Evolutionary conservation across 1,140 invertebrate genomes (phyloP).

Genomic region (Brachionus paranguensis): DNA sequence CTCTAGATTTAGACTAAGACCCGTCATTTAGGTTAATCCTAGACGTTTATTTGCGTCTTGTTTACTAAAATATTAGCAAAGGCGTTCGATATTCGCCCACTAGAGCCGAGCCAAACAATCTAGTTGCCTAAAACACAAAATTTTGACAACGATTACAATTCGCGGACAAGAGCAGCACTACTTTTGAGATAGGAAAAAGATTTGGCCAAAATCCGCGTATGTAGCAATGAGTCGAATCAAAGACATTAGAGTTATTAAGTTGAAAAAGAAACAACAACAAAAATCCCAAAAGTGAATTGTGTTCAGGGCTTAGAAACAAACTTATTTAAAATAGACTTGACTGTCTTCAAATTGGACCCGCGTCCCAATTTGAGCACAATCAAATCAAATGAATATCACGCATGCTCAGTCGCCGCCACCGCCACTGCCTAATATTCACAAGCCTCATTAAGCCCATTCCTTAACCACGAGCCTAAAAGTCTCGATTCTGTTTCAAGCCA

Average conservation of each 20-base stretch:
- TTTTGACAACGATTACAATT: neutral
- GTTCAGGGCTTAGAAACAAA: neutral
- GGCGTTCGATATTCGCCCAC: neutral
- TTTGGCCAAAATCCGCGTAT: neutral
- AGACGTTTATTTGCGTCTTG: constrained; percentile 18
- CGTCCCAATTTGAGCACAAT: neutral
- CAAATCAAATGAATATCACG: constrained; percentile 12
- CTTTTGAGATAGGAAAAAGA: constrained; percentile 7
- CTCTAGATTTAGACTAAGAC: neutral
- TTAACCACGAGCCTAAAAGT: neutral
- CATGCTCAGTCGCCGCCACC: neutral
- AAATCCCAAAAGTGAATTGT: constrained; percentile 33
- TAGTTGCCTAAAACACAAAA: neutral
- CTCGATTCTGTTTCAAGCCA: neutral
- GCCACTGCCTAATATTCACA: neutral
- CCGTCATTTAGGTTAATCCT: constrained; percentile 1
- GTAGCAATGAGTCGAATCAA: neutral
- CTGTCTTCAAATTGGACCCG: neutral
- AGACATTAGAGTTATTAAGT: constrained; percentile 27
- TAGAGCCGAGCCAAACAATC: neutral
- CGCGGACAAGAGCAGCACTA: neutral
- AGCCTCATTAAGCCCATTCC: neutral
- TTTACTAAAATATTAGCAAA: constrained; percentile 26
- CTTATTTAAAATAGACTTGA: neutral
- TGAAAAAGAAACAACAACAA: neutral